These are phyloP conservation scores for Salticus scenicus DNA, from an alignment of 2,888 invertebrate species.

Conservation along the genomic window DNA sequence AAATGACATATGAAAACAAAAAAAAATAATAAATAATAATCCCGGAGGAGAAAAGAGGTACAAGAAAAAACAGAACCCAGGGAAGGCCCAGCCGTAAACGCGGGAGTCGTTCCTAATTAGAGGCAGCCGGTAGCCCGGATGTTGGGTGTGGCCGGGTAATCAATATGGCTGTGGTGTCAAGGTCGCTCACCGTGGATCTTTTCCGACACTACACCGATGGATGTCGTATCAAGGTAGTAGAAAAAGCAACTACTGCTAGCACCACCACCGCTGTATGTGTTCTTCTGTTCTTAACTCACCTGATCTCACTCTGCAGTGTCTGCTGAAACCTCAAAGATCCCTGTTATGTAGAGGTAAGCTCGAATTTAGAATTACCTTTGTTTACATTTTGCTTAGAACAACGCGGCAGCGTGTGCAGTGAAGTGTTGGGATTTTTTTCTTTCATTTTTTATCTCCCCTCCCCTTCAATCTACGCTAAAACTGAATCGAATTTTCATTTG, in stretches of 20 bases:
- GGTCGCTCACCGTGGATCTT: constrained; percentile 41
- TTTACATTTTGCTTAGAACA: background rate
- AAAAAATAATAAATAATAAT: too few relatives aligned
- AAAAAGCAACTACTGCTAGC: background rate
- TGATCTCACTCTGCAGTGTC: too few relatives aligned
- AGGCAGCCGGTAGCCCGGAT: constrained; percentile 67
- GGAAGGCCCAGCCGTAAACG: constrained; percentile 33
- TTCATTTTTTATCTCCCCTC: too few relatives aligned
- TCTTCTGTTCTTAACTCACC: too few relatives aligned
- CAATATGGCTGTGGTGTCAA: constrained; percentile 69
- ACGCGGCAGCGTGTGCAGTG: background rate
- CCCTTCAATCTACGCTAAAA: too few relatives aligned
- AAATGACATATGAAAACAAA: too few relatives aligned
- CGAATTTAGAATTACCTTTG: background rate
- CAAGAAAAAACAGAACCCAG: too few relatives aligned
- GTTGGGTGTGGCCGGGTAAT: constrained; percentile 70
- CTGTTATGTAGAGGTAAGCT: background rate
- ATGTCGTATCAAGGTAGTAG: constrained; percentile 60
- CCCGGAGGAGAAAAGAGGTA: too few relatives aligned
- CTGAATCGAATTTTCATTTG: too few relatives aligned
- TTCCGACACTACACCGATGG: constrained; percentile 37
- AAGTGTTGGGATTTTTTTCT: too few relatives aligned
- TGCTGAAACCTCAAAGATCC: too few relatives aligned
- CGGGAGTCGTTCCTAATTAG: constrained; percentile 63
- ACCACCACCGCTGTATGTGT: background rate